Evolutionary conservation across 2,888 invertebrate genomes (phyloP), one percentile per base, ranked within the genome.

Genomic region (Mellilla xanthometata): DNA sequence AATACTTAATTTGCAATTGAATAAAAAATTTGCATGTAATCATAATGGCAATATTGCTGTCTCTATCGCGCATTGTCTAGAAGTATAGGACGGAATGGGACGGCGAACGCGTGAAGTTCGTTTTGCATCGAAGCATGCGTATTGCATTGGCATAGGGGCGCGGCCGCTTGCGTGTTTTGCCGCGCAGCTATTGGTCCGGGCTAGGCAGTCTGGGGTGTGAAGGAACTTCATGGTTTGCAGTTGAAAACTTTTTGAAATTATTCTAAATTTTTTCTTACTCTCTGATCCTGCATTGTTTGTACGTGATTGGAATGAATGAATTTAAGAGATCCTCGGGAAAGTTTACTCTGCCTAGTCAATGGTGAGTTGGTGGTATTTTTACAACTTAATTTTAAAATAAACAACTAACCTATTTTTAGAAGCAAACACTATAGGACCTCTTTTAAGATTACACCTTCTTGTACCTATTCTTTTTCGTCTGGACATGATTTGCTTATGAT

Each of bases 1-100:
- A 81, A 72, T 67, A 73, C 74, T 80, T 81, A 79, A 81, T 87
- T 81, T 83, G 78, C 84, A 79, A 82, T 74, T 82, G 80, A 81
- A 84, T 80, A 79, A 82, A 81, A 85, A 84, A 84, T 81, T 84
- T 84, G 81, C 86, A 87, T 86, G 72, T 79, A 65, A 79, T 80
- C 67, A 72, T 76, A 72, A 75, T 73, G 68, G 72, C 73, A 74
- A 68, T 65, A 51, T 51, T 60, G 45, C 76, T 53, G 60, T 82
- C 82, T 60, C 63, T 70, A 29, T 74, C 76, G 45, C 60, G 51
- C 72, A 1, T 26, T 9, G 3, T 12, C 3, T 12, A 52, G 46
- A 50, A 19, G 46, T 58, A 60, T 68, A 52, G 12, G 76, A 52
- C 70, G 52, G 74, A 88, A 65, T 26, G 76, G 71, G 87, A 85